Base-by-base conservation (phyloP, 1,140 invertebrate species). In the Bilobella aurantiaca region DNA sequence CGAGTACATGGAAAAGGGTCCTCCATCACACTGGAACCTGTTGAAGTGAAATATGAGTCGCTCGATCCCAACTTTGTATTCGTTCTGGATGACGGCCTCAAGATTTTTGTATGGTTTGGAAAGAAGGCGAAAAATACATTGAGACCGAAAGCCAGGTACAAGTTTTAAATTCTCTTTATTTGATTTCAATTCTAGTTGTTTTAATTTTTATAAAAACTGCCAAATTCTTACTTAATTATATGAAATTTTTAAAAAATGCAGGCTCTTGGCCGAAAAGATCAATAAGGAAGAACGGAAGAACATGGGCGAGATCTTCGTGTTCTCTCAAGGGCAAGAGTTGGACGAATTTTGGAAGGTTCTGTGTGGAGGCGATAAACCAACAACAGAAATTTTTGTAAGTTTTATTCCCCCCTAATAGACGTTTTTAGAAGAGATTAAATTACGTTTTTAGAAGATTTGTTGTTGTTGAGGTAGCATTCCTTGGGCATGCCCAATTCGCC, bases 211-310 rank as follows among this genome's bases (percentile, higher is more conserved):
- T 28, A 30, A 59, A 59, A 12, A 12, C 58, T 30, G 27, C n/a
- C n/a, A 8, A 61, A 29, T 61, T 61, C 28, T 34, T 49, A 64
- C 59, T n/a, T n/a, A 34, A 56, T 69, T 65, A 28, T 65, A n/a
- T 68, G 64, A n/a, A n/a, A n/a, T n/a, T n/a, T n/a, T n/a, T n/a
- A n/a, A n/a, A n/a, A n/a, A n/a, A n/a, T 71, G 47, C 66, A 80
- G 96, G 60, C 79, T 99, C 2, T 87, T 98, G 81, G 91, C 94
- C 1, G 97, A 98, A 77, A 98, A 98, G 78, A 94, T 99, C 37
- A 99, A 98, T 76, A 99, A 99, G 79, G 93, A 96, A 76, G 97
- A 99, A 79, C 80, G 96, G 23, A 99, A 99, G 77, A 93, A 93
- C 74, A 89, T 89, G 76, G 87, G 93, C 0, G 93, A 97, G 74